phyloP scores from a whole-genome alignment of 2,888 invertebrate genomes.

The Ditylenchus weischeri region DNA sequence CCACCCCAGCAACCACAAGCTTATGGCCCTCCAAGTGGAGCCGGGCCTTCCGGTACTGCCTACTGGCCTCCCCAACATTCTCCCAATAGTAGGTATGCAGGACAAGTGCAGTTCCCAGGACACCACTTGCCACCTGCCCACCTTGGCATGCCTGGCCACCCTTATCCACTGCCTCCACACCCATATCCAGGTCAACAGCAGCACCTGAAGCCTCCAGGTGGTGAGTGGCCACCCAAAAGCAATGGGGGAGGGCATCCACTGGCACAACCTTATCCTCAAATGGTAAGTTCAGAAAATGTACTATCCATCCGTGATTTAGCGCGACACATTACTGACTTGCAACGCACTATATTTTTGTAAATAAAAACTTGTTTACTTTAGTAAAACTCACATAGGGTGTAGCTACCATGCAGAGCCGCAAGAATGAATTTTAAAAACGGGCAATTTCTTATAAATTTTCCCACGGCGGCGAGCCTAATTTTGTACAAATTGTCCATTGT shows the following conservation, averaged over 20 bases:
- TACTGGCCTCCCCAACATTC: constrained; percentile 2
- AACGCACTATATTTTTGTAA: too few species aligned
- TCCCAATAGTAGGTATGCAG: constrained; percentile 3
- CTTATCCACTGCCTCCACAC: constrained; percentile 8
- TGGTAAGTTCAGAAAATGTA: neutral
- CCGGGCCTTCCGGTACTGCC: neutral
- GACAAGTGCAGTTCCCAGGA: constrained; percentile 6
- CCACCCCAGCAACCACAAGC: constrained; percentile 8
- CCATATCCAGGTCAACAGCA: constrained; percentile 15
- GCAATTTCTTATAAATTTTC: too few species aligned
- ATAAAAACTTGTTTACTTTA: too few species aligned
- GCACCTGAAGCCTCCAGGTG: constrained; percentile 11
- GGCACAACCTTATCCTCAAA: neutral
- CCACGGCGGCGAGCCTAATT: too few species aligned
- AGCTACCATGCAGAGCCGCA: too few species aligned
- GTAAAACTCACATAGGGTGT: too few species aligned
- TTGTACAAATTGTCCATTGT: too few species aligned
- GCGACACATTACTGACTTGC: too few species aligned
- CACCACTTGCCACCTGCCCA: constrained; percentile 8
- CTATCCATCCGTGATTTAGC: too few species aligned
- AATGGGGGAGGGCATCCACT: neutral
- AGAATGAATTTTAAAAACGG: too few species aligned
- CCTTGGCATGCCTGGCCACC: neutral
- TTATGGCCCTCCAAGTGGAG: constrained; percentile 3
- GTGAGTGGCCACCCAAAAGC: constrained; percentile 9